Evolutionary conservation across 2,113 vertebrate genomes (phyloP), one percentile per base, ranked within the genome.

Genomic region (Isurus oxyrinchus): DNA sequence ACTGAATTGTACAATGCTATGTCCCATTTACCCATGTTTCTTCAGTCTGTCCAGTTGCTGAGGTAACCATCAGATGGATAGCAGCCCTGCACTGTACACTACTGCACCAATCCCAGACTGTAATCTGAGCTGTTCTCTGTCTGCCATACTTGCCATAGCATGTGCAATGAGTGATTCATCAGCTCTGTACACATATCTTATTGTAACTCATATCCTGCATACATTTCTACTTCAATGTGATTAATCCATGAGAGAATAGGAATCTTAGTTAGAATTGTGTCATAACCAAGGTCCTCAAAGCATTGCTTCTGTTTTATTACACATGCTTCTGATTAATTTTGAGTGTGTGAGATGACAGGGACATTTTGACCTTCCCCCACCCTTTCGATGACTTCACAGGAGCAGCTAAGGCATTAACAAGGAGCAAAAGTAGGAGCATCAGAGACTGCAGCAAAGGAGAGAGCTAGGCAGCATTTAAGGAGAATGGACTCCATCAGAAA

Each of bases 81-180:
- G 27, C 23, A 55, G 27, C 21, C 66, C 63, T 72, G 59, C 35
- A 63, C 57, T 21, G 8, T n/a, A 63, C 35, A 95, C 27, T 14
- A 67, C 40, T 49, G n/a, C 19, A 95, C 61, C 93, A 95, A 44
- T 67, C 16, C 93, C 14, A 53, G 94, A n/a, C 31, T 72, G 90
- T 63, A 95, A 95, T 95, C 21, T 44, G 27, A 76, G 66, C 67
- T 72, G 44, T 72, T 95, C 94, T 55, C 94, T 95, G 94, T 55
- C 94, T 95, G 63, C 66, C 67, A 95, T 49, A 49, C 94, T 49
- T 53, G 94, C 49, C 67, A 95, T 44, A 53, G 94, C 94, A 55
- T 95, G 67, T 95, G 16, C 25, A 55, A 49, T 53, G 23, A 95
- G 94, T 95, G 94, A 95, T 72, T 95, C 67, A 95, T 72, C 61